A percentile compares a stretch with the other conserved stretches of the same genome.
These are phyloP conservation scores for Oxyscelio sp. DNA, from an alignment of 2,888 invertebrate genomes.

Conservation along the genomic window DNA sequence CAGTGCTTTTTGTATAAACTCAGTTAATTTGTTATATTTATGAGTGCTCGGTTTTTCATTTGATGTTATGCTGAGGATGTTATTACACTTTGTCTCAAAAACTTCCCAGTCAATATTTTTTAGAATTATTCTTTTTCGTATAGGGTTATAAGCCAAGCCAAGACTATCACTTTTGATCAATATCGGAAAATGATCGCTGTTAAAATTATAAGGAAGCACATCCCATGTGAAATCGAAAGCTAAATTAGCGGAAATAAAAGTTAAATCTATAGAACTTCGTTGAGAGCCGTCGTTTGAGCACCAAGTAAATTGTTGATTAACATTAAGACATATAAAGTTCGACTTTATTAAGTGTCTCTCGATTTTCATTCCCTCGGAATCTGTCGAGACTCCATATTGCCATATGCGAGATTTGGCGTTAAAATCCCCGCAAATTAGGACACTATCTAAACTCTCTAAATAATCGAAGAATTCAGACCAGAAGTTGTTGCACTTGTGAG, in stretches of 20 bases:
- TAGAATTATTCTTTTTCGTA: not conserved
- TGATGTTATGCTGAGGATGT: not conserved
- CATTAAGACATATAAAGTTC: conserved; percentile 15
- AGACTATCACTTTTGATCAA: not conserved
- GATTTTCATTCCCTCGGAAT: conserved; percentile 1
- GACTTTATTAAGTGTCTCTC: not conserved
- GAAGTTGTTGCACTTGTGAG: not conserved
- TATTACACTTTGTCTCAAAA: not conserved
- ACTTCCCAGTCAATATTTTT: conserved; percentile 7
- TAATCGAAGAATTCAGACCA: conserved; percentile 26
- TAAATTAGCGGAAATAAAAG: conserved; percentile 1
- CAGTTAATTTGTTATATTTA: too few species aligned
- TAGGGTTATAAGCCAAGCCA: too few species aligned
- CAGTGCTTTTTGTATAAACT: not conserved
- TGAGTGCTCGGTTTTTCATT: too few species aligned
- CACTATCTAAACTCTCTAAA: not conserved
- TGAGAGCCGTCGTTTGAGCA: not conserved
- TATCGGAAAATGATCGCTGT: conserved; percentile 20
- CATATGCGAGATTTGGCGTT: conserved; percentile 16
- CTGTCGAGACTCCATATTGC: not conserved
- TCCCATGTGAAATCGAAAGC: conserved; percentile 12
- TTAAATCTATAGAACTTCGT: not conserved
- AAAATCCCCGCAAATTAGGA: not conserved
- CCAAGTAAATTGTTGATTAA: conserved; percentile 4
- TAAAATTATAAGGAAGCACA: not conserved